Percentiles rank a stretch among this genome's conserved stretches.
Conservation (phyloP, 2,797 vertebrate species). For the Knipowitschia caucasica region DNA sequence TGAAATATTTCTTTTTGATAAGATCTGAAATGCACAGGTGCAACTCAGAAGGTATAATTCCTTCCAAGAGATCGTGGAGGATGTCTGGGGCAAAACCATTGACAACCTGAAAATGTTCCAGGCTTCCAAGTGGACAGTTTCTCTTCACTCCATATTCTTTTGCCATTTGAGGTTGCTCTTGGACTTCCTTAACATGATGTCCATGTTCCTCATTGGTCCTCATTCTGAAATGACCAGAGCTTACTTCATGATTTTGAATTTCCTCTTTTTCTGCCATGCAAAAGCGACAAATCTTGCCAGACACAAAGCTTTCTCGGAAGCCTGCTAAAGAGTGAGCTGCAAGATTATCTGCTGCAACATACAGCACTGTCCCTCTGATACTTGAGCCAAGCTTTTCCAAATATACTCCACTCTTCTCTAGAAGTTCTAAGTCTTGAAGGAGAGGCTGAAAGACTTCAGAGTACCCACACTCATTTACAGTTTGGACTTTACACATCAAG, state of each 20-base stretch:
- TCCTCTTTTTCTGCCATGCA: constrained; percentile 2
- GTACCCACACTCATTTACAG: constrained; percentile 1
- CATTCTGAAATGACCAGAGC: constrained; percentile 1
- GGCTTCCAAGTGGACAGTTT: not conserved
- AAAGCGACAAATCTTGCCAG: not conserved
- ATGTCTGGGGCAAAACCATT: constrained; percentile 13
- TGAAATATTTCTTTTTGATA: constrained; percentile 9
- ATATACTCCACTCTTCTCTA: constrained; percentile 2
- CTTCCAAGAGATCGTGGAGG: constrained; percentile 24
- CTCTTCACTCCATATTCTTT: not conserved
- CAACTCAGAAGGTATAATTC: constrained; percentile 21
- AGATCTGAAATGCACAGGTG: constrained; percentile 15
- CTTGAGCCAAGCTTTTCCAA: not conserved
- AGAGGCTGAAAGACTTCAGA: not conserved
- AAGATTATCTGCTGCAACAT: constrained; percentile 5
- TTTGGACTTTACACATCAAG: not conserved
- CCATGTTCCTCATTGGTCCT: not conserved
- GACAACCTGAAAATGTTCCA: constrained; percentile 12
- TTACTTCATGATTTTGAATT: not conserved
- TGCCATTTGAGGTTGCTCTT: not conserved
- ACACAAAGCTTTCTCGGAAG: not conserved
- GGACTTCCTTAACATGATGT: constrained; percentile 1
- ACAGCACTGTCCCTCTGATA: constrained; percentile 6
- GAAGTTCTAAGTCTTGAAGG: not conserved
- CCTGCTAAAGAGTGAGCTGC: not conserved